Evolutionary conservation across 2,888 invertebrate genomes (phyloP), one percentile per base, ranked within the genome.

Genomic region (Calliphora vomitoria): DNA sequence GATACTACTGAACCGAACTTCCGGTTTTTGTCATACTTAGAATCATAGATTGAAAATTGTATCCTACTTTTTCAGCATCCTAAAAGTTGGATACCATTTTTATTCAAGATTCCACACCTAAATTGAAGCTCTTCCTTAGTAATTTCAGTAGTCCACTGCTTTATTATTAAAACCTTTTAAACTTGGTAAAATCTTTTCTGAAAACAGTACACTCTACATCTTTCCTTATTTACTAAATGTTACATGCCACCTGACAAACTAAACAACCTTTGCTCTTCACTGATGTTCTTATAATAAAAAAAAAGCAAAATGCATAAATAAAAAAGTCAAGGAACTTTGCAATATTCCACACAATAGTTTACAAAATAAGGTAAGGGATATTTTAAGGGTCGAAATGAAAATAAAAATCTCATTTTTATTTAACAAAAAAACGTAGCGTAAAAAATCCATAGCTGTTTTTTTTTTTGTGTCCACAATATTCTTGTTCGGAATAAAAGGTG

Each of bases 251-350:
- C 8, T 35, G 18, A 69, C 3, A 50, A 68, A 10, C 50, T 18
- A 31, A 41, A 10, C 13, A 44, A 47, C 4, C 72, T 62, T n/a
- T 8, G 6, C 8, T n/a, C 15, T 44, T 44, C 41, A 13, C 20
- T 15, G 15, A 6, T 11, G 25, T 68, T 15, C 8, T 66, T 50
- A 41, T 25, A 18, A 41, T 25, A 18, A 25, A 0, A 58, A 64
- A 64, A 10, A 0, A 64, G 13, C 62, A 53, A 31, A 4, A 31
- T n/a, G n/a, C 38, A 18, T 15, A 15, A 20, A 53, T 4, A 25
- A 44, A 83, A 53, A 75, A 85, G 80, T 81, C 85, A 85, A 85
- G 69, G 62, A 76, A 85, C 75, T 75, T 64, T 76, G 18, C 47
- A 50, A 72, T 62, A 20, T 47, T 44, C n/a, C 53, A 44, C 44